phyloP scores from a whole-genome alignment of 2,797 vertebrate species.

The Gymnocypris eckloni region DNA sequence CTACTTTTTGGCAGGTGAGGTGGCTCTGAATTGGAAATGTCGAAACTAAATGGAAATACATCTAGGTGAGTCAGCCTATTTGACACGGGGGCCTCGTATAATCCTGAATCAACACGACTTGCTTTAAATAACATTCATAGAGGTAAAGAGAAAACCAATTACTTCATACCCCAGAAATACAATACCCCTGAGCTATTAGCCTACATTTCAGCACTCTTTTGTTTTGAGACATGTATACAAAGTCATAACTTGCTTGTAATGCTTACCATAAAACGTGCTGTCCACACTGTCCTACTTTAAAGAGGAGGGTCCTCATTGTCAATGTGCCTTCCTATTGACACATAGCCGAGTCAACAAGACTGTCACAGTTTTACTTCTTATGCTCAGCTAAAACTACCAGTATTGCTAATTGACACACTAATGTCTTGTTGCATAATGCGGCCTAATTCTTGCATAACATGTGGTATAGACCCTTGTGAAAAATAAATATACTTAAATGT shows the following conservation, averaged over 20 bases:
- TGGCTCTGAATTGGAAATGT: conserved; percentile 14
- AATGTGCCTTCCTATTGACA: conserved; percentile 12
- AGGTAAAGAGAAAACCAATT: conserved; percentile 32
- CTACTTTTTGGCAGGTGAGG: conserved; percentile 42
- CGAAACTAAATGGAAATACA: conserved; percentile 42
- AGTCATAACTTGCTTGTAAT: not conserved
- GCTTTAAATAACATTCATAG: conserved; percentile 34
- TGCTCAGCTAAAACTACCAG: not conserved
- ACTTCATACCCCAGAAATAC: conserved; percentile 13
- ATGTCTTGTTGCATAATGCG: conserved; percentile 28
- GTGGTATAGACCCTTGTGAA: not conserved
- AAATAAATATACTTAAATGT: too few relatives aligned
- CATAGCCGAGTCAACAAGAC: conserved; percentile 5
- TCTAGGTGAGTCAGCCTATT: conserved; percentile 48
- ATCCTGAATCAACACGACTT: conserved; percentile 41
- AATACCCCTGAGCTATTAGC: conserved; percentile 24
- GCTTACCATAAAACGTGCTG: not conserved
- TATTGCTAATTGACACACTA: conserved; percentile 17
- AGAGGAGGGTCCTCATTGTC: conserved; percentile 1
- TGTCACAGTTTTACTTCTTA: conserved; percentile 2
- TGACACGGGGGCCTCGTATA: conserved; percentile 45
- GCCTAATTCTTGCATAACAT: conserved; percentile 30
- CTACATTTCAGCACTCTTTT: conserved; percentile 10
- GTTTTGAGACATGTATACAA: not conserved
- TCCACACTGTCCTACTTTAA: conserved; percentile 36